Conservation (phyloP, 2,797 vertebrate genomes). For the Rhinatrema bivittatum region DNA sequence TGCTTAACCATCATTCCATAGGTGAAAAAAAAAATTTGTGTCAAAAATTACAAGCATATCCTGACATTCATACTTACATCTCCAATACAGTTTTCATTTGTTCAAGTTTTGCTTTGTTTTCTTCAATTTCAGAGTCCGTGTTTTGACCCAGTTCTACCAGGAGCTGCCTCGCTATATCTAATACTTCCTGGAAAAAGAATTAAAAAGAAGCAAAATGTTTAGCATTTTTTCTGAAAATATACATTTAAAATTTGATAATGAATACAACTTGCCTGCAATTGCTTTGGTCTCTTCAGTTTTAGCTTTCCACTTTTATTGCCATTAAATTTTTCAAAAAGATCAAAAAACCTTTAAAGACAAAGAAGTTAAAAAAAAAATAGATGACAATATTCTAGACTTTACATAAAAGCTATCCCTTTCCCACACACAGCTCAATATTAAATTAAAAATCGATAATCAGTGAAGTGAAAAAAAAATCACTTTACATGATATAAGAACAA, state of each 20-base stretch:
- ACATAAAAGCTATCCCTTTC: no score
- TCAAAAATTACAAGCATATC: no score
- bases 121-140: slow-evolving; percentile 83
- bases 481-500: no score
- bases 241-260: background rate
- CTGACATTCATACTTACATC: slow-evolving; percentile 59
- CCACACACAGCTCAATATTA: no score
- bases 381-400: no score
- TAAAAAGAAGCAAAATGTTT: background rate
- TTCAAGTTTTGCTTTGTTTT: slow-evolving; percentile 83
- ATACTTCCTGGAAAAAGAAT: slow-evolving; percentile 63
- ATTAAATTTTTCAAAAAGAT: slow-evolving; percentile 83
- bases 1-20: no score
- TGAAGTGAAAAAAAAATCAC: no score
- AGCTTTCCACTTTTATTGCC: slow-evolving; percentile 82
- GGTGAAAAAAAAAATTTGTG: no score
- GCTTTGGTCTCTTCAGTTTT: slow-evolving; percentile 81
- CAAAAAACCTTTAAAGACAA: slow-evolving; percentile 70
- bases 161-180: slow-evolving; percentile 78
- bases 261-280: slow-evolving; percentile 65
- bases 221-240: background rate
- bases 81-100: slow-evolving; percentile 83
- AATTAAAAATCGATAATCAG: no score
- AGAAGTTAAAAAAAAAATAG: background rate
- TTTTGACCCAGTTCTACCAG: slow-evolving; percentile 77